Conservation (phyloP, 2,797 vertebrate species). For the Micrastur ruficollis region DNA sequence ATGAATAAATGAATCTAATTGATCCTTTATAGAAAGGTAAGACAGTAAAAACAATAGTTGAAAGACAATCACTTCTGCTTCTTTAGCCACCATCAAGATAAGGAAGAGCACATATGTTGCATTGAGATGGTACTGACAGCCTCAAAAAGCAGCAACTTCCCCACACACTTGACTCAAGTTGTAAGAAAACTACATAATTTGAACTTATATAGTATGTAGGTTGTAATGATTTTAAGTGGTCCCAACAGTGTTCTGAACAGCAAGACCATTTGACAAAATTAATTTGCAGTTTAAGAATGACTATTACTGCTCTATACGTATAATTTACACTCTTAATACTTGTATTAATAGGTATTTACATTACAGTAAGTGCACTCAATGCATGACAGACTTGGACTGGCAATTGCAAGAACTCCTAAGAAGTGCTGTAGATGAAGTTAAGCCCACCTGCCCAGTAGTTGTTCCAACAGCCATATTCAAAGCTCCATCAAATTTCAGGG, state of each 20-base stretch:
- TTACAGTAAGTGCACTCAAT: background rate
- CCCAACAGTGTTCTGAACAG: background rate
- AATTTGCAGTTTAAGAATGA: background rate
- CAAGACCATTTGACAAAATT: background rate
- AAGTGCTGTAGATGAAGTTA: background rate
- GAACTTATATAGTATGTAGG: background rate
- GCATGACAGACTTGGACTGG: background rate
- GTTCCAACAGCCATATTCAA: constrained; percentile 93
- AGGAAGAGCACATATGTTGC: background rate
- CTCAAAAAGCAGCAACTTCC: background rate
- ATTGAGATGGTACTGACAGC: background rate
- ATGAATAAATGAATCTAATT: background rate
- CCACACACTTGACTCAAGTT: background rate
- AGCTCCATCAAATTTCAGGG: constrained; percentile 88
- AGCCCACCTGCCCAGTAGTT: constrained; percentile 90
- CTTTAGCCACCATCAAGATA: background rate
- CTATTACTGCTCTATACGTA: background rate
- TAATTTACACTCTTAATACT: background rate
- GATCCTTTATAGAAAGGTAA: background rate
- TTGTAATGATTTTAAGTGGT: background rate
- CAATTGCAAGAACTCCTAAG: background rate
- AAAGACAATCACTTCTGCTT: background rate
- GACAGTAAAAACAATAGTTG: background rate
- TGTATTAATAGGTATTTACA: background rate
- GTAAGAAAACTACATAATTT: background rate